A percentile compares a stretch with the other conserved stretches of the same genome.
phyloP scores from a whole-genome alignment of 2,797 vertebrate genomes.

The Babyrousa celebensis region DNA sequence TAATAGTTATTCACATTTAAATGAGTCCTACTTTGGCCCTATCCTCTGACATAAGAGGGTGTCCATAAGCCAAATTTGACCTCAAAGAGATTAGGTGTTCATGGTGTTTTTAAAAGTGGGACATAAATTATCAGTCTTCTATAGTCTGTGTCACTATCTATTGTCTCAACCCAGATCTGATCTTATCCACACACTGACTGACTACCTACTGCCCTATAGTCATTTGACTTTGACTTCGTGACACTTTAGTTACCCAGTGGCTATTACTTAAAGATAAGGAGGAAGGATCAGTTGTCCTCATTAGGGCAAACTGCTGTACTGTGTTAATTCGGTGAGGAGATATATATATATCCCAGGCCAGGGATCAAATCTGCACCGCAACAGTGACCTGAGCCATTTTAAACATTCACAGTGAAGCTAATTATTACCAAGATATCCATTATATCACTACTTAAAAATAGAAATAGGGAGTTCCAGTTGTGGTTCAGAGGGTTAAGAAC shows the following conservation, averaged over 20 bases:
- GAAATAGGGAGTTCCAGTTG: too few relatives aligned
- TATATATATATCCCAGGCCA: too few relatives aligned
- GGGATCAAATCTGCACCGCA: too few relatives aligned
- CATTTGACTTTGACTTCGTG: neutral
- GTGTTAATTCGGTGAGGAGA: neutral
- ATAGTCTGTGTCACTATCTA: fast-evolving
- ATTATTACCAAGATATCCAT: neutral
- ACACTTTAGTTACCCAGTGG: neutral
- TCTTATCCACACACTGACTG: fast-evolving
- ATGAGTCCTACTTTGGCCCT: neutral
- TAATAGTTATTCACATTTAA: neutral
- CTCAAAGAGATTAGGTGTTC: neutral
- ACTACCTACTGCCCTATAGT: fast-evolving
- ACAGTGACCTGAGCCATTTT: neutral
- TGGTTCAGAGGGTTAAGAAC: too few relatives aligned
- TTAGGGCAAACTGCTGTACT: fast-evolving
- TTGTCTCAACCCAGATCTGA: neutral
- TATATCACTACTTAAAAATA: neutral
- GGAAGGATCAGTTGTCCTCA: neutral
- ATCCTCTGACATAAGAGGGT: neutral
- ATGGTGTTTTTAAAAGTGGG: neutral
- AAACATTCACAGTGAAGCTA: neutral
- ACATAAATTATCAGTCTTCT: neutral
- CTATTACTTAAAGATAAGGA: neutral
- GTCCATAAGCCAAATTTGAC: neutral